Percentiles rank a stretch among this genome's conserved stretches.
Conservation (phyloP, 2,888 invertebrate genomes). For the Schizaphis graminum region DNA sequence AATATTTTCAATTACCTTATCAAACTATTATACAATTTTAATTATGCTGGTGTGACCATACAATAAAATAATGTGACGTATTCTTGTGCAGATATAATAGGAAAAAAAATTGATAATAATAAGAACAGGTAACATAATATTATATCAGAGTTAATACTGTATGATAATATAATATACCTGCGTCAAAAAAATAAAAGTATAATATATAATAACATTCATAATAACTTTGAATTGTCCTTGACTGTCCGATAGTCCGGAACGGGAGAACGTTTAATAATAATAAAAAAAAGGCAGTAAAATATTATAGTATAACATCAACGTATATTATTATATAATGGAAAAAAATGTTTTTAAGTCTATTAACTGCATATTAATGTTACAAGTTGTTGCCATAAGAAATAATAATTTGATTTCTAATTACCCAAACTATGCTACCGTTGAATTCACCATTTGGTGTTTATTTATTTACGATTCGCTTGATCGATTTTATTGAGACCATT, state of each 20-base stretch:
- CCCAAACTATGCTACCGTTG: not conserved
- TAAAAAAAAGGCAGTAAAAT: not conserved
- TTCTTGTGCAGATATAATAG: not conserved
- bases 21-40: conserved; percentile 1
- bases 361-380: not conserved
- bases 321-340: not conserved
- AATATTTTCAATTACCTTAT: conserved; percentile 18
- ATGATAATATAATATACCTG: not conserved
- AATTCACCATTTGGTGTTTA: not conserved
- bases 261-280: conserved; percentile 1
- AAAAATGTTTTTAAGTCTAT: not conserved
- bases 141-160: conserved; percentile 7
- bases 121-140: conserved; percentile 15
- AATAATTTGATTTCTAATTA: not conserved
- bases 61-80: conserved; percentile 6
- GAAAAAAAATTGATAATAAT: conserved; percentile 7
- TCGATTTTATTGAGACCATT: not conserved
- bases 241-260: conserved; percentile 8
- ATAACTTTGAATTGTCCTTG: conserved; percentile 62
- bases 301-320: not conserved
- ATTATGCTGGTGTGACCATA: not conserved
- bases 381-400: not conserved
- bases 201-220: not conserved
- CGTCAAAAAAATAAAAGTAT: not conserved
- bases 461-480: not conserved